These are phyloP conservation scores for Murina feae DNA, from an alignment of 2,113 vertebrate genomes.

Conservation along the genomic window DNA sequence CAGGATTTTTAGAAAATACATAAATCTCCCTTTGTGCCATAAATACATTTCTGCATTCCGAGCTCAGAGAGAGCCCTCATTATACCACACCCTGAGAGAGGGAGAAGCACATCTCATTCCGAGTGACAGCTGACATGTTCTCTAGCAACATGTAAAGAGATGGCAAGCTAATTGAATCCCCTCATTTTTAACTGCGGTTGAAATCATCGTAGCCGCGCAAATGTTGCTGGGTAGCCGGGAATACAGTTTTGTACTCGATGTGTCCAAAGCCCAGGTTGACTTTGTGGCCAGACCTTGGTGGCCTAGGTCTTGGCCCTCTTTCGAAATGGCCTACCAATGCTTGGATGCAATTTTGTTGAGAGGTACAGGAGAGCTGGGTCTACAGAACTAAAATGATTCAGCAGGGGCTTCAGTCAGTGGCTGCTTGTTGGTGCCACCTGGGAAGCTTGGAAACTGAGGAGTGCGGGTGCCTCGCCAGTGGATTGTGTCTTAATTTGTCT, in stretches of 20 bases:
- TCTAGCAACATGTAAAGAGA: conserved; percentile 74
- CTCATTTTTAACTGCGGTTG: conserved; percentile 52
- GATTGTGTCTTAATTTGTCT: background rate
- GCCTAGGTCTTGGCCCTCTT: background rate
- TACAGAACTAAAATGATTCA: background rate
- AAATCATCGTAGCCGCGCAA: conserved; percentile 57
- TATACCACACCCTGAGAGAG: conserved; percentile 83
- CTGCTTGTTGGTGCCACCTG: background rate
- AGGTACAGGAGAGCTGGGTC: background rate
- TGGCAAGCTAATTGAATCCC: conserved; percentile 62
- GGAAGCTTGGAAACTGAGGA: background rate
- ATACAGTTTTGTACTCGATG: background rate
- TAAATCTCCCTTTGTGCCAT: conserved; percentile 82
- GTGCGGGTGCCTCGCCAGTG: accelerated
- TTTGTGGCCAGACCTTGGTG: background rate
- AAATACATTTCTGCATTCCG: conserved; percentile 81
- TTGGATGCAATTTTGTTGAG: background rate
- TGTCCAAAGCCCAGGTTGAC: background rate
- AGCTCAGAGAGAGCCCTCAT: conserved; percentile 80
- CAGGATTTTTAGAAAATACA: conserved; percentile 82
- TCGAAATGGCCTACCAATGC: background rate
- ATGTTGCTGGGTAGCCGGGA: background rate
- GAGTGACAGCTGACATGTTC: conserved; percentile 80
- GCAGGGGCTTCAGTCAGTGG: background rate
- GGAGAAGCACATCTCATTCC: conserved; percentile 78